Base-by-base conservation (phyloP, 2,888 invertebrate genomes). In the Schrankia costaestrigalis region DNA sequence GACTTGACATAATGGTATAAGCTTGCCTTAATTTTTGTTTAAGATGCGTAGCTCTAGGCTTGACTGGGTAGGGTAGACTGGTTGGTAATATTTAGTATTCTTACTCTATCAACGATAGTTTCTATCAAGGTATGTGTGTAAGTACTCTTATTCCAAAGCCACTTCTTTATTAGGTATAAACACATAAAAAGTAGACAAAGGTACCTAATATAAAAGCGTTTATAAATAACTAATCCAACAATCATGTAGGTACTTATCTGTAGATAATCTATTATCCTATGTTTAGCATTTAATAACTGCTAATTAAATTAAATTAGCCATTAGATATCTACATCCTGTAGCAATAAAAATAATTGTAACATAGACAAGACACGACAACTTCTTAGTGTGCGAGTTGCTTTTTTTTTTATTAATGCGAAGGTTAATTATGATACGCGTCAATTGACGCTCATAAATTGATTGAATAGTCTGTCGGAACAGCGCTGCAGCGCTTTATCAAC, bases 391-490 rank as follows among this genome's bases (percentile, higher is more conserved):
- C 21, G 22, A 19, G 30, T 11, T 19, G 12, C 11, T 24, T n/a
- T 38, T 36, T 39, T 41, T 39, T 36, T 42, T 38, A 35, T 33
- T 27, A 27, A 25, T 28, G 11, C 11, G 13, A 13, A 25, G 18
- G 33, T 35, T 33, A 35, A 41, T 45, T 52, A 46, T 41, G 38
- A 37, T 24, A 41, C 29, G 38, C 41, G 44, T 47, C 50, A 50
- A 50, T 50, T 50, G 36, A 35, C 24, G 35, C 39, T 40, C 32
- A 35, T 55, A 41, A 51, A 52, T 46, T 55, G 32, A 54, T 47
- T 45, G 42, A 41, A 30, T 23, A 39, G 11, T 23, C 15, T 25
- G 34, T 25, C 31, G 33, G 32, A 22, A 31, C 38, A 35, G 41
- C 37, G 46, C 32, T 45, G 39, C 35, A 48, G 38, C 47, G 44